Evolutionary conservation across 2,113 vertebrate species (phyloP), one percentile per base, ranked within the genome.

Genomic region (Apodemus speciosus): DNA sequence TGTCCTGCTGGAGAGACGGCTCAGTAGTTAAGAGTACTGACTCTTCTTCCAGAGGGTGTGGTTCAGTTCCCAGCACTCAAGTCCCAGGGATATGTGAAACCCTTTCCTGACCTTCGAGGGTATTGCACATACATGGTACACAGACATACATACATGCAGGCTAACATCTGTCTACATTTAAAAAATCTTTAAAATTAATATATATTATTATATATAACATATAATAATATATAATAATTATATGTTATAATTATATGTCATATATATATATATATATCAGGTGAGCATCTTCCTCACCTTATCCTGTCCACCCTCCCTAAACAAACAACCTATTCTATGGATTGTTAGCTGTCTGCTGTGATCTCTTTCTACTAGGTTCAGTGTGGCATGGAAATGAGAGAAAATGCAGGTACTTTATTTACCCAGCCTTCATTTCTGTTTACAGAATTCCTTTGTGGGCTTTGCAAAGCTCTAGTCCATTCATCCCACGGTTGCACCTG

Each of bases 401-500:
- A 83, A 87, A 84, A 25, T 83, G 10, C 60, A 73, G 72, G 40
- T 68, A 80, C 72, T 81, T 32, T 92, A 58, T 94, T 95, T 91
- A 88, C 90, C 92, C 77, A 90, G 83, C 25, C 73, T 92, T 85
- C 69, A 90, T 77, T 90, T 95, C 90, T 97, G 18, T 96, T 97
- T 93, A 90, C 85, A 90, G 90, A 97, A 93, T 96, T 77, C 96
- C 92, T 88, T 76, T 87, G 51, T n/a, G 16, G 51, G 51, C 68
- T 69, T 73, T 85, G 46, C 38, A 25, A 88, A 73, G 49, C 3
- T 62, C n/a, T 15, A 40, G 9, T 32, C 35, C 25, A 21, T 27
- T 27, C 8, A 51, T 21, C 10, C 13, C 80, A 23, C 35, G 1
- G 49, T 25, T 6, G 8, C 85, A 97, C 94, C 95, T 96, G 93